Conservation (phyloP, 2,888 invertebrate genomes). For the Synanthedon vespiformis region DNA sequence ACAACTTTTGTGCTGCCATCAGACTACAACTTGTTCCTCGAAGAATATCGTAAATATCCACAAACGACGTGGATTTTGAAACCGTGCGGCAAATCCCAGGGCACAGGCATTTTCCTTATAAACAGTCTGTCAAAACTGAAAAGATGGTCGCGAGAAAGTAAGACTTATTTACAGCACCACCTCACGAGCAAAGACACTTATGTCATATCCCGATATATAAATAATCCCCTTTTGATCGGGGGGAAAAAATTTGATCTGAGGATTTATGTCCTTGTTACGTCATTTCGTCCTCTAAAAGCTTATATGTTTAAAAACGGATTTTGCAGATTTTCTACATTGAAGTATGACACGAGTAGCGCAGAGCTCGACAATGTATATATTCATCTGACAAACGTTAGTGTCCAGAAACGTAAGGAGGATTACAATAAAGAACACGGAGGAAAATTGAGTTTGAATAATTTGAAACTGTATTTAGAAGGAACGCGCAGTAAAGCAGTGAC, state of each 20-base stretch:
- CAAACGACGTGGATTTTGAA: slow-evolving; percentile 94
- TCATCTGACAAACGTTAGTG: slow-evolving; percentile 95
- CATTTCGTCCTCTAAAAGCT: slow-evolving; percentile 91
- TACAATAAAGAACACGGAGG: slow-evolving; percentile 95
- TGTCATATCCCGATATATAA: slow-evolving; percentile 94
- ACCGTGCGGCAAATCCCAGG: slow-evolving; percentile 88
- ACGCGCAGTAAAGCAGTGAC: slow-evolving; percentile 88
- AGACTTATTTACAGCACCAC: slow-evolving; percentile 83
- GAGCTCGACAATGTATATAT: slow-evolving; percentile 93
- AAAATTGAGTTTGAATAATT: slow-evolving; percentile 90
- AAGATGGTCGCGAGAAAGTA: slow-evolving; percentile 80
- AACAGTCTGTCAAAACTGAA: slow-evolving; percentile 87
- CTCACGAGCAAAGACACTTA: slow-evolving; percentile 85
- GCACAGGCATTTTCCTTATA: slow-evolving; percentile 87
- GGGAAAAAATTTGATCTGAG: slow-evolving; percentile 96
- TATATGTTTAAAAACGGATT: slow-evolving; percentile 93
- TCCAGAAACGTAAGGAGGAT: slow-evolving; percentile 94
- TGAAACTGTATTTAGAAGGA: slow-evolving; percentile 88
- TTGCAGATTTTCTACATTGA: slow-evolving; percentile 94
- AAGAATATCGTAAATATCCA: slow-evolving; percentile 88
- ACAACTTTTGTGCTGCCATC: slow-evolving; percentile 90
- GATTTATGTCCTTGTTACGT: slow-evolving; percentile 90
- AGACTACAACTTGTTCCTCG: slow-evolving; percentile 92
- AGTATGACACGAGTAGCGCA: slow-evolving; percentile 88
- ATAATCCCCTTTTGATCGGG: slow-evolving; percentile 92